Evolutionary conservation across 2,888 invertebrate species (phyloP).

Genomic region (Hypomecis punctinalis): DNA sequence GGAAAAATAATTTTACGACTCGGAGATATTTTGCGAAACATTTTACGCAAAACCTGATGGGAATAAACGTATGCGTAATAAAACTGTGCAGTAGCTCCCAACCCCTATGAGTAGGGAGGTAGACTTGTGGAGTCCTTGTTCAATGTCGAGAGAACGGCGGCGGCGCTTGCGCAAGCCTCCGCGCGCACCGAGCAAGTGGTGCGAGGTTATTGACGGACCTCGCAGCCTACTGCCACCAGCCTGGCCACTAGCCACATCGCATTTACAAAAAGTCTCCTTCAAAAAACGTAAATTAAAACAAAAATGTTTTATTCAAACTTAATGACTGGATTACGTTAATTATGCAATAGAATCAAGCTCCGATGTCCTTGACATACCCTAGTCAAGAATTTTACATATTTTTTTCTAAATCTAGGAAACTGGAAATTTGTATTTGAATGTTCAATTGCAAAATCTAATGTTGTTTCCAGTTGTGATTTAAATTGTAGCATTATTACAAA

Average conservation of each 20-base stretch:
- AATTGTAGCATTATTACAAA: too few relatives aligned
- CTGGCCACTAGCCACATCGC: constrained; percentile 30
- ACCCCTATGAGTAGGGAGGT: constrained; percentile 34
- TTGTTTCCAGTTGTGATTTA: too few relatives aligned
- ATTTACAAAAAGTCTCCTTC: constrained; percentile 27
- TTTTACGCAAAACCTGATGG: too few relatives aligned
- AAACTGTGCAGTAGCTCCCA: constrained; percentile 5
- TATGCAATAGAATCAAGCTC: constrained; percentile 1
- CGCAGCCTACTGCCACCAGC: constrained; percentile 42
- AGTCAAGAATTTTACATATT: not conserved
- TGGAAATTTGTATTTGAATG: too few relatives aligned
- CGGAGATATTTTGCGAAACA: too few relatives aligned
- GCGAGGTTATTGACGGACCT: constrained; percentile 78
- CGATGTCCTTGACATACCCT: not conserved
- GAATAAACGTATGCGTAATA: not conserved
- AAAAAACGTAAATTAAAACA: constrained; percentile 21
- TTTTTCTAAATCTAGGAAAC: not conserved
- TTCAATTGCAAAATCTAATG: too few relatives aligned
- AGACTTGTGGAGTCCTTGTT: constrained; percentile 60
- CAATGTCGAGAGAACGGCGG: constrained; percentile 81
- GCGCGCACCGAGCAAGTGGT: constrained; percentile 68
- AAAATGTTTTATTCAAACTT: constrained; percentile 11
- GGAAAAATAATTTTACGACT: too few relatives aligned
- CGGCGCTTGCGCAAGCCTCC: constrained; percentile 58
- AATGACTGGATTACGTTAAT: not conserved